Conservation (phyloP, 2,113 vertebrate genomes). For the Erpornis zantholeuca region DNA sequence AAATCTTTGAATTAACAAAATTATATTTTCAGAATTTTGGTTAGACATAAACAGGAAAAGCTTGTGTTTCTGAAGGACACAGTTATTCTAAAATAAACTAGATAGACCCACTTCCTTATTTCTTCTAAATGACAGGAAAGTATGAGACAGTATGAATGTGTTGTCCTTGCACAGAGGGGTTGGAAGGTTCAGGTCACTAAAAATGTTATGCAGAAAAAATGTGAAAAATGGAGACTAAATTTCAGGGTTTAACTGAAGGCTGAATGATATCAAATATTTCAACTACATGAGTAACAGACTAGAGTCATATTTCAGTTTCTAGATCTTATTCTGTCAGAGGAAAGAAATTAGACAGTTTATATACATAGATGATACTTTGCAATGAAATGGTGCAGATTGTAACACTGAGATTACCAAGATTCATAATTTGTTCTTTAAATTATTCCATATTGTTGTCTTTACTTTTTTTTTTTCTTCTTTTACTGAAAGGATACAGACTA, state of each 20-base stretch:
- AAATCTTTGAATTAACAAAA: background rate
- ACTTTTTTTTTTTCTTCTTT: background rate
- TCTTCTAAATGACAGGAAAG: background rate
- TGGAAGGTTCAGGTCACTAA: background rate
- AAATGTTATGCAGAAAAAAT: background rate
- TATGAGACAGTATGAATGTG: background rate
- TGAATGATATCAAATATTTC: background rate
- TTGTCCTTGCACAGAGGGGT: background rate
- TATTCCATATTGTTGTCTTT: background rate
- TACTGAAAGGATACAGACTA: background rate
- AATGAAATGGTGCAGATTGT: background rate
- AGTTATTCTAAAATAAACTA: background rate
- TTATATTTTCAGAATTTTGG: background rate
- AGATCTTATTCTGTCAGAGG: background rate
- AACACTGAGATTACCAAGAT: background rate
- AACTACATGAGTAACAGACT: background rate
- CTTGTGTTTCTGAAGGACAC: background rate
- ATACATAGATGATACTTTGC: background rate
- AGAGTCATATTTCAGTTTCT: background rate
- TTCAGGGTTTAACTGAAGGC: background rate
- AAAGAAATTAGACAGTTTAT: background rate
- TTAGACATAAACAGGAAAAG: background rate
- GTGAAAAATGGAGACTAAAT: background rate
- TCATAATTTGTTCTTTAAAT: background rate
- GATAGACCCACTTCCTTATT: background rate